Conservation (phyloP, 2,113 vertebrate genomes). For the Struthidea cinerea region DNA sequence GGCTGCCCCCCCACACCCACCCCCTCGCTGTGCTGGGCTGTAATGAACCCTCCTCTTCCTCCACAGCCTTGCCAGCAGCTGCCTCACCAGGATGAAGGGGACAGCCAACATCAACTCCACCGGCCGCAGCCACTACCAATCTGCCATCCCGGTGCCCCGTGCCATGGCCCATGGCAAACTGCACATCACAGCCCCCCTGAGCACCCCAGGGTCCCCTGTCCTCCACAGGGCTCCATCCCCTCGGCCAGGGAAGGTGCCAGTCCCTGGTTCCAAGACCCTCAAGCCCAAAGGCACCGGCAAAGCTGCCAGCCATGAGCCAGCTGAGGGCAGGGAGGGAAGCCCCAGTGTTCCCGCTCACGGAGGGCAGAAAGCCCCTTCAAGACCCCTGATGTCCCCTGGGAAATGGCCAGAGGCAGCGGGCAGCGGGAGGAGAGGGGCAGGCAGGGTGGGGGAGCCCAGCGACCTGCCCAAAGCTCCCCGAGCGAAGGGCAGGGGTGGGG, state of each 20-base stretch:
- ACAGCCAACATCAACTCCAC: slow-evolving; percentile 58
- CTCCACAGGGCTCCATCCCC: neutral
- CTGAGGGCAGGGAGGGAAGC: neutral
- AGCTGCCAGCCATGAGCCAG: accelerated
- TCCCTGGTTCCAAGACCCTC: neutral
- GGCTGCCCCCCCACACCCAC: neutral
- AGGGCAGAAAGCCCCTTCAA: neutral
- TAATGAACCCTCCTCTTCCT: neutral
- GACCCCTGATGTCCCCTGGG: neutral
- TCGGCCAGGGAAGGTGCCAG: neutral
- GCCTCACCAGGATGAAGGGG: slow-evolving; percentile 40
- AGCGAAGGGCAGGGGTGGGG: neutral
- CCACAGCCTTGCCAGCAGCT: neutral
- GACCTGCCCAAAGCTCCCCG: slow-evolving; percentile 35
- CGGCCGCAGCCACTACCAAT: slow-evolving; percentile 55
- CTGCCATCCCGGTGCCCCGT: slow-evolving; percentile 71
- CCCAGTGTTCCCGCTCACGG: neutral
- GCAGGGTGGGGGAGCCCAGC: neutral
- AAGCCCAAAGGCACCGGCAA: slow-evolving; percentile 31
- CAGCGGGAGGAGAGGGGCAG: neutral
- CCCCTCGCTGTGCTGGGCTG: accelerated
- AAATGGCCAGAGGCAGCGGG: neutral
- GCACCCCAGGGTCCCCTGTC: neutral
- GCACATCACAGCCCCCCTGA: neutral
- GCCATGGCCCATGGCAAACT: slow-evolving; percentile 54